Conservation (phyloP, 2,888 invertebrate genomes). For the Parascotia fuliginaria region DNA sequence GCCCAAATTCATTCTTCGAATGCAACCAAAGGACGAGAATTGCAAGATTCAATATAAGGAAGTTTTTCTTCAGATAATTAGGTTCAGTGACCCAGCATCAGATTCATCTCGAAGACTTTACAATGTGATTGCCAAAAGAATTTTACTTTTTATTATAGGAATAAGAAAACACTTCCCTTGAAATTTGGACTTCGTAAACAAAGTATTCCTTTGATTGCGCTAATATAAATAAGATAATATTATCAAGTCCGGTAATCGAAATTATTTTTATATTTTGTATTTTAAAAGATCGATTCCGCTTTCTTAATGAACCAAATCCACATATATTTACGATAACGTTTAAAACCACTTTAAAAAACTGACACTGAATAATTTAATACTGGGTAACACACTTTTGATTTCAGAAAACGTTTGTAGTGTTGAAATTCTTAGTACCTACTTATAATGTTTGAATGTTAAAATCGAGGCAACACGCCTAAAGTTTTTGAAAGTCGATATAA, state of each 20-base stretch:
- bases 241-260: conserved; percentile 36
- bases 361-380: conserved; percentile 1
- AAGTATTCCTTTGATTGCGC: conserved; percentile 27
- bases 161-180: conserved; percentile 18
- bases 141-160: conserved; percentile 27
- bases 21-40: conserved; percentile 61
- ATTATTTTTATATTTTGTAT: conserved; percentile 16
- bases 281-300: neutral
- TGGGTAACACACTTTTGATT: conserved; percentile 1
- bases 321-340: neutral
- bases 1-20: conserved; percentile 64
- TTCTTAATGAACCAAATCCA: conserved; percentile 1
- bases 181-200: conserved; percentile 19
- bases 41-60: conserved; percentile 62
- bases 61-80: conserved; percentile 55
- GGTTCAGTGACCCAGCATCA: conserved; percentile 58
- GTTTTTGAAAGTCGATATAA: conserved; percentile 10
- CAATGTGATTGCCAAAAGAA: conserved; percentile 33
- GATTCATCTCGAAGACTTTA: conserved; percentile 26
- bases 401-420: neutral
- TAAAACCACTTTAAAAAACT: neutral
- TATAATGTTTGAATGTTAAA: conserved; percentile 8
- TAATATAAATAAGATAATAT: conserved; percentile 31
- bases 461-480: neutral
- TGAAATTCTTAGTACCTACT: neutral